Evolutionary conservation across 2,888 invertebrate genomes (phyloP).

Genomic region (Tetramorium bicarinatum): DNA sequence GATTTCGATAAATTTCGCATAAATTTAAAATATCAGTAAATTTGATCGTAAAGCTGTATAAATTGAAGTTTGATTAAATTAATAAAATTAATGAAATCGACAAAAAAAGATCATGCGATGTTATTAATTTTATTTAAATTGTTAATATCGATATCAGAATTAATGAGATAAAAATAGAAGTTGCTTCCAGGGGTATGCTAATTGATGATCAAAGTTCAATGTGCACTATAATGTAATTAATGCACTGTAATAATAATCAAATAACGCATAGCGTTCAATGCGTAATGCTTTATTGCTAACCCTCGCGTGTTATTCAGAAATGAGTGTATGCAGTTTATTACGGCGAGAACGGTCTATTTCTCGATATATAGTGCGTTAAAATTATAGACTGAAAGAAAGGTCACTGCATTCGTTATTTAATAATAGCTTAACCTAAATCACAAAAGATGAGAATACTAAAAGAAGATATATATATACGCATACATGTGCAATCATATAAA

Average conservation of each 20-base stretch:
- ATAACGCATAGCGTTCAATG: neutral
- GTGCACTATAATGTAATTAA: conserved; percentile 18
- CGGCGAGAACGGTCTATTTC: neutral
- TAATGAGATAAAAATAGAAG: conserved; percentile 1
- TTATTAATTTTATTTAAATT: conserved; percentile 4
- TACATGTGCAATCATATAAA: neutral
- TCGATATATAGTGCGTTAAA: neutral
- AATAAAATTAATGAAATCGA: neutral
- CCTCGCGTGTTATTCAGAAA: neutral
- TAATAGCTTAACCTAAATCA: neutral
- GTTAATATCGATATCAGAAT: neutral
- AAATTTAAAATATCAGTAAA: neutral
- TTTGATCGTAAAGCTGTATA: neutral
- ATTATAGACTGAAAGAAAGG: neutral
- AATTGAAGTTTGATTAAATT: neutral
- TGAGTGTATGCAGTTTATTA: neutral
- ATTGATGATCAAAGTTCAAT: conserved; percentile 10
- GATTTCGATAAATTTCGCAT: neutral
- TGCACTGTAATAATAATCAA: conserved; percentile 15
- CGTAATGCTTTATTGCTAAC: conserved; percentile 13
- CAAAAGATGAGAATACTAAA: neutral
- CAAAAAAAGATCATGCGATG: neutral
- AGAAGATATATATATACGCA: neutral
- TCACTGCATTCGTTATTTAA: neutral
- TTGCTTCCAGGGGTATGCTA: neutral